Base-by-base conservation (phyloP, 2,888 invertebrate species). In the Protodeltote pygarga region DNA sequence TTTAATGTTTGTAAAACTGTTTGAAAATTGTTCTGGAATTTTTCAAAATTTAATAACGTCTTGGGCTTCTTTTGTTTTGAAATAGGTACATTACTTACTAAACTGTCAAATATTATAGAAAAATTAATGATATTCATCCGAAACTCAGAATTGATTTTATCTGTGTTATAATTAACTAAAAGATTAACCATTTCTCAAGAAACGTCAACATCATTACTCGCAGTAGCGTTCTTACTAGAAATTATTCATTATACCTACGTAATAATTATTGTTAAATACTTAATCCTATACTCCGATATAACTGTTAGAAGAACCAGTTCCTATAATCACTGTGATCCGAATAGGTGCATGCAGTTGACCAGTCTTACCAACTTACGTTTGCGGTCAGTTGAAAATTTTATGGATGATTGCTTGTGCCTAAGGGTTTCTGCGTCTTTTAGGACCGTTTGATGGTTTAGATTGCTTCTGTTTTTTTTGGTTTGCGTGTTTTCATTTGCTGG, bases 191-290 rank as follows among this genome's bases (percentile, higher is more conserved):
- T 47, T 44, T 21, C 35, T 21, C 13, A 39, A 29, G 13, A 17
- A 5, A 19, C 32, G 20, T 38, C 14, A 35, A 32, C 21, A 16
- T 13, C 3, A 38, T 25, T 38, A 40, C 25, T 31, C 15, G 34
- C 49, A 48, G 39, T 41, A 67, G 59, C 63, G 65, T 71, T 60
- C 63, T n/a, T 27, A 19, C 45, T 29, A 23, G 31, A 63, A 67
- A 59, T 63, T 67, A 60, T 72, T 69, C 59, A 70, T 71, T 73
- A 64, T 65, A 65, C 63, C 38, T 76, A 72, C 63, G 40, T 76
- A 72, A 73, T 81, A 81, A 81, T 81, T 83, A 77, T 81, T 75
- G 77, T 77, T 77, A 80, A 84, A 72, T 72, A 76, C 77, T 82
- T 83, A 83, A 84, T 82, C 78, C 72, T 73, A 75, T 74, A 68